Conservation (phyloP, 2,113 vertebrate species). For the Camelus dromedarius region DNA sequence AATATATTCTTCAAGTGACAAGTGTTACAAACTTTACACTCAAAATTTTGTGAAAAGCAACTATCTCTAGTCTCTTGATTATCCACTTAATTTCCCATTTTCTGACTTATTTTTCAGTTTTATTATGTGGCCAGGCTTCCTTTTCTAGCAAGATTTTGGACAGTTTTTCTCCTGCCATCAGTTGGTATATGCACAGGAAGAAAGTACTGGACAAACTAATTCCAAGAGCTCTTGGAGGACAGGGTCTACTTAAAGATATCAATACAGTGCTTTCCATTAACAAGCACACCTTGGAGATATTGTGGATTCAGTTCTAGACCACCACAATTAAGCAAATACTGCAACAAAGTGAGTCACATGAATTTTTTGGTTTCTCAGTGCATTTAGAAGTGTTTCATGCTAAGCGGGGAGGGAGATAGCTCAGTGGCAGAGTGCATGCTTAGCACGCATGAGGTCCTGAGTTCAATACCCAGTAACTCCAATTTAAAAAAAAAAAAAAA, state of each 20-base stretch:
- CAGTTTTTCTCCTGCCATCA: background rate
- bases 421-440: too few species aligned
- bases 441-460: too few species aligned
- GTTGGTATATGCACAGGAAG: background rate
- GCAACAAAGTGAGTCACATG: background rate
- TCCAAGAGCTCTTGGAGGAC: background rate
- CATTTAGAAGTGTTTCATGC: background rate
- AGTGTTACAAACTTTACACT: background rate
- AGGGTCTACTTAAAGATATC: background rate
- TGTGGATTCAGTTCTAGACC: background rate
- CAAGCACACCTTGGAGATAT: background rate
- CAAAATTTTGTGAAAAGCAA: background rate
- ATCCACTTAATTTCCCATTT: background rate
- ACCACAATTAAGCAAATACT: background rate
- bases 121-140: background rate
- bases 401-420: too few species aligned
- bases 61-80: background rate
- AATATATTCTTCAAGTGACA: background rate
- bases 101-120: background rate
- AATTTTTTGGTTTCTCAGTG: background rate
- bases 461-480: too few species aligned
- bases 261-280: background rate
- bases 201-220: background rate
- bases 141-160: background rate
- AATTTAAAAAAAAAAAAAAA: too few species aligned